phyloP scores from a whole-genome alignment of 2,113 vertebrate species.

The Apteryx mantelli region DNA sequence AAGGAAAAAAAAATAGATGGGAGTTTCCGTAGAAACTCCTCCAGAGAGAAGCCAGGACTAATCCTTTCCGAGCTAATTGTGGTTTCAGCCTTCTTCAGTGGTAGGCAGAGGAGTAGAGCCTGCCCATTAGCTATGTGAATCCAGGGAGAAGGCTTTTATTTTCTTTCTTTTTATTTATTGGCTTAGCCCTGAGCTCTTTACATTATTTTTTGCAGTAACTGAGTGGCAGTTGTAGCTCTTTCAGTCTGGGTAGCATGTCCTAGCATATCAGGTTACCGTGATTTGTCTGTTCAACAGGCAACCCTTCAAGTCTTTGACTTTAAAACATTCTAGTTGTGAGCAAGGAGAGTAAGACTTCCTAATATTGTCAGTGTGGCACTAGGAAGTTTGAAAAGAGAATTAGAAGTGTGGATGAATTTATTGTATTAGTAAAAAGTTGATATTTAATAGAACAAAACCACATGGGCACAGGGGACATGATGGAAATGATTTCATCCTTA shows the following conservation, averaged over 20 bases:
- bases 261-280: not conserved
- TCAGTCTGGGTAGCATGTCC: not conserved
- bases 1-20: not conserved
- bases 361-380: not conserved
- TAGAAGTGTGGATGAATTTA: not conserved
- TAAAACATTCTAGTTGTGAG: not conserved
- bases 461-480: not conserved
- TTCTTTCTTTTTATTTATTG: not conserved
- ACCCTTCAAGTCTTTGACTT: not conserved
- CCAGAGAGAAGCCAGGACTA: not conserved
- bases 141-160: not conserved
- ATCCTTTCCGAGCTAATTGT: not conserved
- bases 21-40: not conserved
- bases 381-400: not conserved
- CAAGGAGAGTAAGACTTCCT: not conserved
- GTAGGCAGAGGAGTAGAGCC: not conserved
- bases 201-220: not conserved
- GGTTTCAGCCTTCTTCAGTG: not conserved
- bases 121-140: not conserved
- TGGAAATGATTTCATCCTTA: not conserved
- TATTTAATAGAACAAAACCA: not conserved
- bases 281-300: not conserved
- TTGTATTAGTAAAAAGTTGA: not conserved
- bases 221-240: not conserved
- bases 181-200: not conserved